phyloP scores from a whole-genome alignment of 2,797 vertebrate species.

The Presbytis comata region DNA sequence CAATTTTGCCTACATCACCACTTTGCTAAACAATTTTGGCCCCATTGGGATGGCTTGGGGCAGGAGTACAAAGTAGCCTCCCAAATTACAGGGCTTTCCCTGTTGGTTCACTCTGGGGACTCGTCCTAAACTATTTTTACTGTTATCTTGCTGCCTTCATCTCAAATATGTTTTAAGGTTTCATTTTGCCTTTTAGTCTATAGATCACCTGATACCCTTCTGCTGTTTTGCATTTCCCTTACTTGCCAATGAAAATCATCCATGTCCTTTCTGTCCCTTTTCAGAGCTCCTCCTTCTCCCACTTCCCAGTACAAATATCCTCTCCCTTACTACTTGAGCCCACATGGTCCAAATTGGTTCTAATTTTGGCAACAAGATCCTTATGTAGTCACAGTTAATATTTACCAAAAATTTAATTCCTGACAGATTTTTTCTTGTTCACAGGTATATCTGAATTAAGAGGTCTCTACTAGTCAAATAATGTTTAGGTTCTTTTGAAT shows the following conservation, averaged over 20 bases:
- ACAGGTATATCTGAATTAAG: background rate
- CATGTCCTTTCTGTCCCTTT: background rate
- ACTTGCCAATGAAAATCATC: background rate
- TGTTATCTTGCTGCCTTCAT: background rate
- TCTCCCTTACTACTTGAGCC: background rate
- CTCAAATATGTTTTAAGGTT: background rate
- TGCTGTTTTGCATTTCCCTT: background rate
- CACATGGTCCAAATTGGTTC: background rate
- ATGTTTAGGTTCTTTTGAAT: background rate
- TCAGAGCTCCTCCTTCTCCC: background rate
- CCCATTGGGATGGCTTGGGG: background rate
- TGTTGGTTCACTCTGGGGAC: background rate
- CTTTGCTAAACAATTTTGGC: background rate
- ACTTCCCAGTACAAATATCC: background rate
- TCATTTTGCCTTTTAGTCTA: background rate
- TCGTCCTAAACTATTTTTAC: background rate
- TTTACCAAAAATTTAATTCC: background rate
- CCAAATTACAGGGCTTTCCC: background rate
- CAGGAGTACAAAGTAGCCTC: background rate
- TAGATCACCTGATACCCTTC: background rate
- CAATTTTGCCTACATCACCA: background rate
- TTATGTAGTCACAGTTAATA: background rate
- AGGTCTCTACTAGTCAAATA: background rate
- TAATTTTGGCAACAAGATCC: background rate
- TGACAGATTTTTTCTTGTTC: background rate